Base-by-base conservation (phyloP, 2,113 vertebrate genomes). In the Sminthopsis crassicaudata region DNA sequence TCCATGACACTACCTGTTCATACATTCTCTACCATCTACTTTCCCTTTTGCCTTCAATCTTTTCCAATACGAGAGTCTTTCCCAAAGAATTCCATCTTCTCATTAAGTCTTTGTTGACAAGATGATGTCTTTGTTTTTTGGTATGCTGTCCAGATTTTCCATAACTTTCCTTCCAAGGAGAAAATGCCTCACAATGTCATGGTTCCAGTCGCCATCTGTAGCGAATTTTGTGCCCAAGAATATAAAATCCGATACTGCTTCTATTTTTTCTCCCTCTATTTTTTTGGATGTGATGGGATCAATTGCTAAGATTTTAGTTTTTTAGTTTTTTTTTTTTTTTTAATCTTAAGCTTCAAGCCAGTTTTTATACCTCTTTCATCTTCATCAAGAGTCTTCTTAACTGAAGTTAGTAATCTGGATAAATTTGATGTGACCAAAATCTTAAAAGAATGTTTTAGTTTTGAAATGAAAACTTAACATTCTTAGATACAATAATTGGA, bases 371-470 rank as follows among this genome's bases (percentile, higher is more conserved):
- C 60, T 67, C 30, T 67, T 36, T 67, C 12, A 67, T 12, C 1
- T 16, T 67, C 60, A 67, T 67, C 30, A 67, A 67, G 30, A 67
- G 27, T 3, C 12, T 36, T 67, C 30, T 67, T 67, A 36, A 67
- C 16, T 84, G 67, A 84, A 84, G n/a, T 42, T 84, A 91, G 7
- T 46, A 89, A 89, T n/a, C 92, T 89, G 54, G 30, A 55, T 84
- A 94, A 94, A 94, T 94, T 67, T 9, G 90, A 11, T 60, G 23
- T 94, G 60, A 94, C 46, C 92, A 54, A 92, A 92, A 26, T 94
- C 60, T 53, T 91, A 76, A 91, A 5, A 42, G 14, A 30, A 46
- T 36, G 2, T 84, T 57, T 30, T 93, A 50, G 27, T 92, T 50
- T 92, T 96, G 90, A 97, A 22, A 57, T 53, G 30, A 50, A 53